Evolutionary conservation across 2,797 vertebrate species (phyloP), one percentile per base, ranked within the genome.

Genomic region (Chloroceryle inda): DNA sequence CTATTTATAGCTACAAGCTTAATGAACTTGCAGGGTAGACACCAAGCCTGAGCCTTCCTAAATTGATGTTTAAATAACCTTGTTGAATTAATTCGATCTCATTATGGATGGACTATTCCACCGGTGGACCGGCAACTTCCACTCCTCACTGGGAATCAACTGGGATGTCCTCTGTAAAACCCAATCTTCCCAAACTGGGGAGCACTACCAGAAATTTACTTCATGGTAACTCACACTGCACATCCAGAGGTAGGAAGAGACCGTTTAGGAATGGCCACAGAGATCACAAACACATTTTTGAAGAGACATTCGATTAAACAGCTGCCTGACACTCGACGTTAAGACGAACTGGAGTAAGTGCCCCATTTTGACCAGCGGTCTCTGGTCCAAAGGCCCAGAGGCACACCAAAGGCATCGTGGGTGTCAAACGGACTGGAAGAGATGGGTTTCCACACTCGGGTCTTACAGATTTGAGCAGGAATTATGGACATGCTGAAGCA

Each of bases 1-100:
- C 88, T 90, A 88, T 94, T 95, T 94, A 89, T 40, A 94, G 88
- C 45, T 44, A 24, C 31, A 27, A n/a, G 31, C 58, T 91, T 85
- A 92, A 93, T n/a, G 88, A 93, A 92, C 83, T 81, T 90, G 6
- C 27, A 47, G 83, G 56, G 71, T 0, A 95, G 90, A 82, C 78
- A 82, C 50, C 52, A 69, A 90, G 62, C 31, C 40, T 78, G 66
- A 90, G 69, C 42, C 12, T 47, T 86, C 76, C 83, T 75, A 44
- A 88, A 88, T 0, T n/a, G 14, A 62, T 59, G 55, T 49, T 82
- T 85, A 79, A 93, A 84, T 55, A 94, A 50, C 64, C 56, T 33
- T 11, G 12, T 3, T 71, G 44, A 80, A 94, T 88, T 85, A 56
- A 82, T 67, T 91, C 4, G 0, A 74, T 74, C 74, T 62, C 80